phyloP scores from a whole-genome alignment of 2,113 vertebrate species.

The Elanoides forficatus region DNA sequence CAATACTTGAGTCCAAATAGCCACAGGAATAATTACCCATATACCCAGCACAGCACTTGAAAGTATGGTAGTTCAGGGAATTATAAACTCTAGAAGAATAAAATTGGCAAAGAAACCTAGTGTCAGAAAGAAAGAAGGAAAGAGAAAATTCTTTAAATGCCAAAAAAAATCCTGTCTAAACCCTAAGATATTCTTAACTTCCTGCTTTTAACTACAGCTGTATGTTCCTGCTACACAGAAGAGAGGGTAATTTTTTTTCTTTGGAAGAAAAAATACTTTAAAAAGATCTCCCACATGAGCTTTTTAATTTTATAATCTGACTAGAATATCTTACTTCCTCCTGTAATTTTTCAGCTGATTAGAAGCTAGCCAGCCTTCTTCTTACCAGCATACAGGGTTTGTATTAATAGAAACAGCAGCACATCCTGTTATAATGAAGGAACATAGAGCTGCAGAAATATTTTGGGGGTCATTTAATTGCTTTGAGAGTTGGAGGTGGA shows the following conservation, averaged over 20 bases:
- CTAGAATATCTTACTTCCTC: background rate
- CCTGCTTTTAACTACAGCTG: background rate
- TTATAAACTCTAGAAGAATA: conserved; percentile 27
- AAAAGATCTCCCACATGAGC: background rate
- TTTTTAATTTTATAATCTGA: conserved; percentile 14
- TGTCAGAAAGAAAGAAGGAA: background rate
- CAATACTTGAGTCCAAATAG: background rate
- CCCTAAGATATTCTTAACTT: conserved; percentile 14
- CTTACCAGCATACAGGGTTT: background rate
- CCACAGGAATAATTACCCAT: conserved; percentile 34
- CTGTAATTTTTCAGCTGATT: conserved; percentile 16
- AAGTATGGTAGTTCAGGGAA: background rate
- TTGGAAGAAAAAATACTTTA: background rate
- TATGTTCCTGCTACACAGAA: background rate
- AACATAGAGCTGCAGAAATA: background rate
- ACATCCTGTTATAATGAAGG: background rate
- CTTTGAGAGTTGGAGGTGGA: background rate
- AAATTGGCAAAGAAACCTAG: background rate
- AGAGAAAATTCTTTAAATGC: conserved; percentile 30
- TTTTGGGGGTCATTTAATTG: background rate
- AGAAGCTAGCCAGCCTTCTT: background rate
- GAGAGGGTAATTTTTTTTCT: background rate
- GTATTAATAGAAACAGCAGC: background rate
- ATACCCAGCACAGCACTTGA: background rate
- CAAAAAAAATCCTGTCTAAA: background rate